Base-by-base conservation (phyloP, 2,888 invertebrate species). In the Ophonus ardosiacus region DNA sequence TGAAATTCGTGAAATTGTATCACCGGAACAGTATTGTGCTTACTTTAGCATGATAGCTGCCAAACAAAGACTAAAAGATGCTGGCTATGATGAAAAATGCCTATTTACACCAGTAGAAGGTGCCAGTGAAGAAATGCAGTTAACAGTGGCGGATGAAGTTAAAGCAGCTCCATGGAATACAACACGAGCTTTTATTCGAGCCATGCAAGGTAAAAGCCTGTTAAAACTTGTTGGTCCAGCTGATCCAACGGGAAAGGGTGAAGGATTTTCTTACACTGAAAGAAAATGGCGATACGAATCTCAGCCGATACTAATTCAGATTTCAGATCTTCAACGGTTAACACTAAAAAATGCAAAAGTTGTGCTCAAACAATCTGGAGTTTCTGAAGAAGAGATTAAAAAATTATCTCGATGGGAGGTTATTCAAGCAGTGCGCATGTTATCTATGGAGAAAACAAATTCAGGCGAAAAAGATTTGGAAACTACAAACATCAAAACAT, bases 81-180 rank as follows among this genome's bases (percentile, higher is more conserved):
- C 97, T 0, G 97, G 97, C 0, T 99, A 99, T 89, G 99, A 99
- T 10, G 99, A 99, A 91, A 99, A 99, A 92, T 98, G 98, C 89
- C 93, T 99, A 87, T 98, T 99, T 91, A 97, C 98, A 0, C 97
- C 97, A 0, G 98, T 98, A 89, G 99, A 99, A 89, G 98, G 98
- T 88, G 99, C 99, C 87, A 99, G 99, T 88, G 97, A 96, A 90
- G 98, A 98, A 89, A 94, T 98, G 93, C 97, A 98, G 90, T 90
- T 98, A 71, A 99, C 99, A 91, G 97, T 99, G 94, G 99, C 99
- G 88, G 99, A 99, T 90, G 99, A 99, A 93, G 95, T 95, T 0
- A 98, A 98, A 93, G 98, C 98, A 6, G 99, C 99, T 0, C 99
- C 99, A 0, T 99, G 99, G 99, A 99, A 99, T 91, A 99, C 99